These are phyloP conservation scores for Melanaphis sacchari DNA, from an alignment of 1,140 invertebrate genomes.

Conservation along the genomic window DNA sequence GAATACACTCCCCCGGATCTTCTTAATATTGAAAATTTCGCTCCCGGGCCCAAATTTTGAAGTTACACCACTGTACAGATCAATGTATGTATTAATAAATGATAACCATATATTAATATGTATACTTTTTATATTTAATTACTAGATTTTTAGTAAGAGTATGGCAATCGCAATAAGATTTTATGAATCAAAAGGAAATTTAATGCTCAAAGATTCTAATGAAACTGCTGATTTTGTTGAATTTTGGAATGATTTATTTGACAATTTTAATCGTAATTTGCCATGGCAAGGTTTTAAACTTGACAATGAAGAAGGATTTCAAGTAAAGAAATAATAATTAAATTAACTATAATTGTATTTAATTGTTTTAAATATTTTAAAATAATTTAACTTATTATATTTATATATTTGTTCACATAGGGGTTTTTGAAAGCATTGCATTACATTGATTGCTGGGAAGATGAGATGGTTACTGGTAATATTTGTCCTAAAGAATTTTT, in stretches of 20 bases:
- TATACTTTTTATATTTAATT: too few species aligned
- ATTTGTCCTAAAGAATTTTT: neutral
- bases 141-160: neutral
- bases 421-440: too few species aligned
- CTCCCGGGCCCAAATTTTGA: neutral
- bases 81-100: too few species aligned
- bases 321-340: too few species aligned
- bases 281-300: neutral
- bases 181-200: neutral
- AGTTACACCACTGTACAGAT: too few species aligned
- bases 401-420: too few species aligned
- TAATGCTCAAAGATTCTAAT: neutral
- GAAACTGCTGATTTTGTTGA: neutral
- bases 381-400: too few species aligned
- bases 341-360: too few species aligned
- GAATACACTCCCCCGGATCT: conserved; percentile 8
- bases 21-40: too few species aligned
- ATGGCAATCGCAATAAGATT: neutral
- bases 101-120: too few species aligned
- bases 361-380: too few species aligned
- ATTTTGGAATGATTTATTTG: neutral
- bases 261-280: neutral
- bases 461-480: neutral
- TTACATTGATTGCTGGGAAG: neutral
- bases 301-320: neutral